Evolutionary conservation across 2,113 vertebrate genomes (phyloP).

Genomic region (Amphiprion ocellaris): DNA sequence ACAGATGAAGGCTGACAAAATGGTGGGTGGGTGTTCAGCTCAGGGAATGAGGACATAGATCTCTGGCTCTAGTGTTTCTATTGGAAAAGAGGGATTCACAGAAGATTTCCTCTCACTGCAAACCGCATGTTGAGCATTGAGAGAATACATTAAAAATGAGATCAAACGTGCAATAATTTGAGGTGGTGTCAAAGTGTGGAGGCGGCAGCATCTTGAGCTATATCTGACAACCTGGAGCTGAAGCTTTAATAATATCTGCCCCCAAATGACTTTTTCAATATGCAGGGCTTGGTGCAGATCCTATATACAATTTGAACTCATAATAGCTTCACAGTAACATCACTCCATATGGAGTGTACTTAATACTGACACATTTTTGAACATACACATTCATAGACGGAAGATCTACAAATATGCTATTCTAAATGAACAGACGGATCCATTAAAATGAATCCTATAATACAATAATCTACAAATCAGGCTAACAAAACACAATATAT

Average conservation of each 20-base stretch:
- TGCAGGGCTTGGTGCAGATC: slow-evolving; percentile 12
- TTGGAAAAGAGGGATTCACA: slow-evolving; percentile 44
- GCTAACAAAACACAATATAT: not conserved
- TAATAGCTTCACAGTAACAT: slow-evolving; percentile 43
- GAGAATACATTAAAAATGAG: slow-evolving; percentile 21
- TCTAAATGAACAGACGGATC: not conserved
- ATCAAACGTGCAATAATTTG: slow-evolving; percentile 20
- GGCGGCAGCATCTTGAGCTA: slow-evolving; percentile 5
- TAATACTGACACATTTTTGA: slow-evolving; percentile 40
- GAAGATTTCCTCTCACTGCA: slow-evolving; percentile 14
- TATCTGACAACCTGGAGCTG: slow-evolving; percentile 27
- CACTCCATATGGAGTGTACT: slow-evolving; percentile 44
- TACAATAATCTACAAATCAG: not conserved
- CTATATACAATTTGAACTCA: slow-evolving; percentile 49
- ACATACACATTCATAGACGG: slow-evolving; percentile 34
- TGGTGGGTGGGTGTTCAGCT: slow-evolving; percentile 69
- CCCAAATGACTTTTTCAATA: slow-evolving; percentile 14
- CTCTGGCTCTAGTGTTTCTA: slow-evolving; percentile 42
- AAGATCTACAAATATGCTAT: slow-evolving; percentile 24
- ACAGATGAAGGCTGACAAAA: slow-evolving; percentile 72
- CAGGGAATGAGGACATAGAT: slow-evolving; percentile 59
- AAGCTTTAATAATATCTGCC: slow-evolving; percentile 31
- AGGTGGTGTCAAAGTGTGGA: slow-evolving; percentile 5
- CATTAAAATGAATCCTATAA: not conserved
- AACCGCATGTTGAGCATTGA: slow-evolving; percentile 1